A percentile compares a stretch with the other conserved stretches of the same genome.
Conservation (phyloP, 2,113 vertebrate genomes). For the Raja brachyura region DNA sequence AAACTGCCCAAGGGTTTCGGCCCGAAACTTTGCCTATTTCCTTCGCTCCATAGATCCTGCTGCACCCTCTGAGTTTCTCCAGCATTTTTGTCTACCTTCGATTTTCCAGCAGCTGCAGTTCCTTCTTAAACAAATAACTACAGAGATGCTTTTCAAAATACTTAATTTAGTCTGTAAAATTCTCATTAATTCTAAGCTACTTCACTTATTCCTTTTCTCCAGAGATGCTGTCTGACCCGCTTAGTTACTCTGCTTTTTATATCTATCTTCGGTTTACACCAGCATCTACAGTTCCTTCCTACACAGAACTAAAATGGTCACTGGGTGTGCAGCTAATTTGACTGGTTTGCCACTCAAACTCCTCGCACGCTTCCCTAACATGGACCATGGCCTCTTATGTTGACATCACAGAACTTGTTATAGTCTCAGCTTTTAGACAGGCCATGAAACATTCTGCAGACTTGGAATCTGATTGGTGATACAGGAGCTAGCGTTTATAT, state of each 20-base stretch:
- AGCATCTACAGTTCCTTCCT: too few relatives aligned
- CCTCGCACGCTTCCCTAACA: not conserved
- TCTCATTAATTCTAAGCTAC: not conserved
- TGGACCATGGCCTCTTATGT: not conserved
- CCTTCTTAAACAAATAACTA: not conserved
- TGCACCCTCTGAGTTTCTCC: too few relatives aligned
- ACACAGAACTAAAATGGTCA: not conserved
- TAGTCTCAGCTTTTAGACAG: not conserved
- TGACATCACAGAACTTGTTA: not conserved
- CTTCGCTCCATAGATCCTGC: too few relatives aligned
- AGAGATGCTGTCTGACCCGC: too few relatives aligned
- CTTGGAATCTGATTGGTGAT: not conserved
- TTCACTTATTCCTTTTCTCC: not conserved
- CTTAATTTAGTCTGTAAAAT: not conserved
- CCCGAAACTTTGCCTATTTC: too few relatives aligned
- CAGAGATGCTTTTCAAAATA: not conserved
- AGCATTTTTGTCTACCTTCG: too few relatives aligned
- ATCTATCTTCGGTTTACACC: too few relatives aligned
- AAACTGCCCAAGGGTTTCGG: too few relatives aligned
- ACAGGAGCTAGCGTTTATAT: not conserved
- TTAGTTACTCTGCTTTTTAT: too few relatives aligned
- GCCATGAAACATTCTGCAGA: not conserved
- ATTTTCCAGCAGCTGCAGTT: too few relatives aligned
- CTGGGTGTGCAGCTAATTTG: not conserved
- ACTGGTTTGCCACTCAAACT: not conserved